Conservation (phyloP, 1,140 invertebrate genomes). For the Macrotrachela quadricornifera region DNA sequence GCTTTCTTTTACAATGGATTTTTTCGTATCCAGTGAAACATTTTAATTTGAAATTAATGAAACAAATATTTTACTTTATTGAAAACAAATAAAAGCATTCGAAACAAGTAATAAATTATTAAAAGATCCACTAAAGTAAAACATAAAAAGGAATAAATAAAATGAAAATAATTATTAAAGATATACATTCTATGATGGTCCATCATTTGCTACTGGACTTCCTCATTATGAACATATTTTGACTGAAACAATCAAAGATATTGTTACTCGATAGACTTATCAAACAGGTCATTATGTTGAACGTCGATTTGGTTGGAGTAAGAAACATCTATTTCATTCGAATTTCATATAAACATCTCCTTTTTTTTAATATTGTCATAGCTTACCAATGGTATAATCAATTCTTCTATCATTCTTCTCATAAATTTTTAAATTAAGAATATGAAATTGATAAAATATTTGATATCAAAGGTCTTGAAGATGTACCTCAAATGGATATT, state of each 20-base stretch:
- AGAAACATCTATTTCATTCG: no score
- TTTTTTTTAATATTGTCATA: no score
- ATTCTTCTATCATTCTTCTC: no score
- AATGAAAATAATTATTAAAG: conserved; percentile 50
- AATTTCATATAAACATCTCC: no score
- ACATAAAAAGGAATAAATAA: no score
- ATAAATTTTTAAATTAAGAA: no score
- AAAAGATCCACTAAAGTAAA: no score
- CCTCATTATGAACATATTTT: conserved; percentile 98
- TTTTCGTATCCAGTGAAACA: no score
- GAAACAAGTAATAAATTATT: conserved; percentile 61
- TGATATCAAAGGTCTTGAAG: conserved; percentile 77
- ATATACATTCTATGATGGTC: conserved; percentile 91
- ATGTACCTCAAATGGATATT: conserved; percentile 88
- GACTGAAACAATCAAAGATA: conserved; percentile 94
- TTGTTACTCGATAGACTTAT: conserved; percentile 86
- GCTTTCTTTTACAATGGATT: no score
- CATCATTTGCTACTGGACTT: conserved; percentile 92
- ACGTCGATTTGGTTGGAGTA: conserved; percentile 94
- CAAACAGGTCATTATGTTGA: conserved; percentile 88
- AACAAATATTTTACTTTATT: conserved; percentile 53
- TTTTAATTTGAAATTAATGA: conserved; percentile 78
- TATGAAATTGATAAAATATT: conserved; percentile 82
- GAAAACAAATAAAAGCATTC: conserved; percentile 61
- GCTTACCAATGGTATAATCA: conserved; percentile 52